A percentile compares a stretch with the other conserved stretches of the same genome.
Conservation (phyloP, 1,140 invertebrate genomes). For the Eciton burchellii region DNA sequence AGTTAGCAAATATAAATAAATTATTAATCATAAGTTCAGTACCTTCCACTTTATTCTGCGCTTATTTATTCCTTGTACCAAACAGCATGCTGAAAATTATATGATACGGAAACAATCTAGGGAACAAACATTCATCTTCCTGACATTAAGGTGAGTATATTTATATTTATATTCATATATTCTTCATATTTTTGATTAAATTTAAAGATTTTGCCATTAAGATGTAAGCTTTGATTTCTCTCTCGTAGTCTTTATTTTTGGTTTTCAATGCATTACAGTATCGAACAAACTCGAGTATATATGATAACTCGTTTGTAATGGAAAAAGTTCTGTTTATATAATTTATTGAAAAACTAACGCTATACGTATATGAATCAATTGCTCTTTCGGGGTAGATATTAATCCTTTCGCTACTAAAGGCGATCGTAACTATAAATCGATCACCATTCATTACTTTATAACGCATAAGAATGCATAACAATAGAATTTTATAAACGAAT, state of each 20-base stretch:
- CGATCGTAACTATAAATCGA: too few relatives aligned
- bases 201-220: too few relatives aligned
- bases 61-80: background rate
- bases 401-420: background rate
- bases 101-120: too few relatives aligned
- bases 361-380: constrained; percentile 58
- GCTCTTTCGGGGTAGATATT: constrained; percentile 48
- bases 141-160: constrained; percentile 10
- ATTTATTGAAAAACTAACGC: constrained; percentile 66
- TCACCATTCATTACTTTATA: too few relatives aligned
- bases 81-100: background rate
- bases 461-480: too few relatives aligned
- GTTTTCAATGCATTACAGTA: constrained; percentile 61
- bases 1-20: constrained; percentile 2
- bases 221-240: constrained; percentile 24
- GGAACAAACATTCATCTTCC: too few relatives aligned
- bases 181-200: background rate
- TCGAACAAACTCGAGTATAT: constrained; percentile 66
- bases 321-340: constrained; percentile 67
- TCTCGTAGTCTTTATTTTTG: constrained; percentile 59
- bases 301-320: constrained; percentile 54
- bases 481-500: too few relatives aligned
- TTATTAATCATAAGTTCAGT: background rate
- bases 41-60: background rate
- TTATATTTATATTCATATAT: too few relatives aligned